These are phyloP conservation scores for Polypedilum vanderplanki DNA, from an alignment of 1,140 invertebrate species.

Conservation along the genomic window DNA sequence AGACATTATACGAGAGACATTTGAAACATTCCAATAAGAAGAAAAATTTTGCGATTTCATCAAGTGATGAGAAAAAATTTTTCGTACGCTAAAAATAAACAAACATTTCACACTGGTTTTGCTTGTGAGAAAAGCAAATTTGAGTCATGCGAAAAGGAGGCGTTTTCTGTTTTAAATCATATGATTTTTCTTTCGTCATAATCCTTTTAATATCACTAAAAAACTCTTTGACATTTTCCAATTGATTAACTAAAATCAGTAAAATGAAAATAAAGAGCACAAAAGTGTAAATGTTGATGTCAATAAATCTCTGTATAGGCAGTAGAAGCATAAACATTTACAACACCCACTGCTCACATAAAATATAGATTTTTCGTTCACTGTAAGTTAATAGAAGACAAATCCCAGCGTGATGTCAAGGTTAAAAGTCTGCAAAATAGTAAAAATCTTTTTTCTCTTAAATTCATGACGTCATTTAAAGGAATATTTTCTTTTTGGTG, in stretches of 20 bases:
- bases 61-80: too few relatives aligned
- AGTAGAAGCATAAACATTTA: not conserved
- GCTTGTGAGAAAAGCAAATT: too few relatives aligned
- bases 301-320: constrained; percentile 4
- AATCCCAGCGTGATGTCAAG: not conserved
- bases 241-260: not conserved
- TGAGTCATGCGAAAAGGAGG: too few relatives aligned
- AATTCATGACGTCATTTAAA: too few relatives aligned
- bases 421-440: not conserved
- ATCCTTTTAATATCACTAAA: not conserved
- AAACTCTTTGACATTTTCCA: not conserved
- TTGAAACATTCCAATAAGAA: too few relatives aligned
- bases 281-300: not conserved
- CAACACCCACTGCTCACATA: not conserved
- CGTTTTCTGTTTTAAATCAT: not conserved
- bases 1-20: too few relatives aligned
- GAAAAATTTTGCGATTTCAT: too few relatives aligned
- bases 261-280: not conserved
- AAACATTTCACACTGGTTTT: too few relatives aligned
- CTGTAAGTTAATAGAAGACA: not conserved
- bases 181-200: not conserved
- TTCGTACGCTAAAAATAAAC: too few relatives aligned
- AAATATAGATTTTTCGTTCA: not conserved
- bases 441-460: too few relatives aligned
- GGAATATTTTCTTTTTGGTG: too few relatives aligned